Base-by-base conservation (phyloP, 2,113 vertebrate genomes). In the Pomatostomus ruficeps region DNA sequence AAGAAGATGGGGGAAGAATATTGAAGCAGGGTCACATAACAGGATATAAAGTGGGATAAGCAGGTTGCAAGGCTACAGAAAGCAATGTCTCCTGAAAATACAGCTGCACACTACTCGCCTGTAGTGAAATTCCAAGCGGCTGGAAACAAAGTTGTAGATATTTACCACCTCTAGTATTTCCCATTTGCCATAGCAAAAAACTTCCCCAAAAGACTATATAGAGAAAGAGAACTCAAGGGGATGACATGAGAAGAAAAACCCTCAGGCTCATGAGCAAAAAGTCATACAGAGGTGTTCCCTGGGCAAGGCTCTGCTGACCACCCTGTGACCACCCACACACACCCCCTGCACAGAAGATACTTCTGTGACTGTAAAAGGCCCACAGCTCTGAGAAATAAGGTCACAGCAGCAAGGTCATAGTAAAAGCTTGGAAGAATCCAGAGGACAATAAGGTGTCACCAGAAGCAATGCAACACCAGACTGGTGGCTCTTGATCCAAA, bases 191-290 rank as follows among this genome's bases (percentile, higher is more conserved):
- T 24, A 13, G 18, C 17, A 49, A 66, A 74, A 72, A 26, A 38
- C 10, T 4, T 3, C 11, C 8, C 12, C 15, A 54, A 29, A 52
- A 11, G 2, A 10, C 1, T 33, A 35, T 16, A 20, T 1, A 58
- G n/a, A 48, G 23, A 42, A 31, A 35, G 14, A 52, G 31, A 46
- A 42, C 12, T 46, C 26, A 36, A 45, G 15, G 25, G 72, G 18
- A 55, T 29, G 5, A 36, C 8, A 63, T 14, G 23, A 85, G 38
- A 33, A 74, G 49, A 38, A 81, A n/a, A 12, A 4, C 10, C 15
- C 36, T 40, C 45, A 18, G 42, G 11, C 52, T 40, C 2, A 22
- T 6, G 9, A 10, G 22, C 40, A 78, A 78, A 57, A 77, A 38
- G 4, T 55, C 43, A 26, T 22, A 40, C 6, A 75, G 40, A 46